Evolutionary conservation across 2,888 invertebrate genomes (phyloP), one percentile per base, ranked within the genome.

Genomic region (Dendrolimus houi): DNA sequence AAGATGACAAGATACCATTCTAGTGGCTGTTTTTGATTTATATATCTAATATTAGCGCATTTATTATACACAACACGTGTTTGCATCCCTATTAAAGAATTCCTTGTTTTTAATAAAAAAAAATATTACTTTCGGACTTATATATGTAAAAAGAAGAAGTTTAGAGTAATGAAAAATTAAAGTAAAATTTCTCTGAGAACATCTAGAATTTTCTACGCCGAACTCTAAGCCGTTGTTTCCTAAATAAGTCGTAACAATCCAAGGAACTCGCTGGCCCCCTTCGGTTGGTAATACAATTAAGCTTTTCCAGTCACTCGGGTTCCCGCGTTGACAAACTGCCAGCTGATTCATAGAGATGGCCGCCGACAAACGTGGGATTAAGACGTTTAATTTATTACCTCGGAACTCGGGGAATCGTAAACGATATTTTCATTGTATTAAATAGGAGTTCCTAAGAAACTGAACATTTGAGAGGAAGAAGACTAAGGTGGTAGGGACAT

Each of bases 331-430:
- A 58, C 63, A 64, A 67, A 67, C 63, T 68, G 62, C 59, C 61
- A 59, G 61, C 64, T 69, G 68, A 69, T 71, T 71, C 66, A 69
- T 63, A 65, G 61, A 70, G 68, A 70, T 65, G 65, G 64, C 59
- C 57, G 53, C 47, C 64, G 71, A 67, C 71, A 67, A 69, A 64
- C 61, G 58, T 57, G 62, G 70, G 70, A 70, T 70, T 70, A 47
- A 71, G 70, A 65, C 67, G 63, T 64, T 63, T 65, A 71, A 75
- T 73, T 70, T 70, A 73, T 75, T 69, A 63, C 70, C 58, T 61
- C 57, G 55, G 62, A 64, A 67, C 58, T 62, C 58, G 62, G 60
- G 59, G 62, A 61, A 60, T 62, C 58, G 62, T 62, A 60, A 71
- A 63, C 64, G 64, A 60, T 60, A 57, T 62, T 65, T 64, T 67